These are phyloP conservation scores for Cenopis cana DNA, from an alignment of 2,888 invertebrate genomes.

Conservation along the genomic window DNA sequence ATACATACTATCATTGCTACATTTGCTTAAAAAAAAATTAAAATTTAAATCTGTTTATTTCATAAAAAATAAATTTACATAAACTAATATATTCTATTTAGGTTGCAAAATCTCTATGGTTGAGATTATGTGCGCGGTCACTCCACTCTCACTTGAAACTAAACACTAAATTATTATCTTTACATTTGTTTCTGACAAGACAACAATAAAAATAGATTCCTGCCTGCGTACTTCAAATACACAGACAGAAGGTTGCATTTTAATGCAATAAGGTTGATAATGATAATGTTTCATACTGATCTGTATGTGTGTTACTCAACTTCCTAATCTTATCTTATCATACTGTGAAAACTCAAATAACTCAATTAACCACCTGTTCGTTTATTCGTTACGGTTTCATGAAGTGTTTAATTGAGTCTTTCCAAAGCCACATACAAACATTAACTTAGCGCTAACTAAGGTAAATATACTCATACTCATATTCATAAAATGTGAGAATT, in stretches of 20 bases:
- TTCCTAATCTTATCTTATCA: constrained; percentile 39
- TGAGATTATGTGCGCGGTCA: no score
- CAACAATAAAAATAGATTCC: constrained; percentile 13
- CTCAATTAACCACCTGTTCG: constrained; percentile 50
- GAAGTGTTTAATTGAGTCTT: constrained; percentile 42
- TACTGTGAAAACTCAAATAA: constrained; percentile 44
- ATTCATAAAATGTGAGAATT: no score
- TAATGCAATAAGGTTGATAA: constrained; percentile 1
- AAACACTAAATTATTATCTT: background rate
- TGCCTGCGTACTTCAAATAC: background rate
- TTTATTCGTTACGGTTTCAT: constrained; percentile 50
- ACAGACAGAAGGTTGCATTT: background rate
- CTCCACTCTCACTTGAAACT: no score
- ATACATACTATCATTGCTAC: no score
- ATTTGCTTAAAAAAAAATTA: no score
- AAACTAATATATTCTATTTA: no score
- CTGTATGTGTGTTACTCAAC: constrained; percentile 5
- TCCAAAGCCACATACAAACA: no score
- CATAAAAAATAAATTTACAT: no score
- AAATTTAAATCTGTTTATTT: no score
- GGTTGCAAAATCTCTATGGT: no score
- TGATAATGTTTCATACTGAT: background rate
- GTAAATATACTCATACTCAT: no score
- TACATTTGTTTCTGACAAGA: background rate
- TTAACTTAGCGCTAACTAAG: no score